These are phyloP conservation scores for Laothoe populi DNA, from an alignment of 2,888 invertebrate species.

Conservation along the genomic window DNA sequence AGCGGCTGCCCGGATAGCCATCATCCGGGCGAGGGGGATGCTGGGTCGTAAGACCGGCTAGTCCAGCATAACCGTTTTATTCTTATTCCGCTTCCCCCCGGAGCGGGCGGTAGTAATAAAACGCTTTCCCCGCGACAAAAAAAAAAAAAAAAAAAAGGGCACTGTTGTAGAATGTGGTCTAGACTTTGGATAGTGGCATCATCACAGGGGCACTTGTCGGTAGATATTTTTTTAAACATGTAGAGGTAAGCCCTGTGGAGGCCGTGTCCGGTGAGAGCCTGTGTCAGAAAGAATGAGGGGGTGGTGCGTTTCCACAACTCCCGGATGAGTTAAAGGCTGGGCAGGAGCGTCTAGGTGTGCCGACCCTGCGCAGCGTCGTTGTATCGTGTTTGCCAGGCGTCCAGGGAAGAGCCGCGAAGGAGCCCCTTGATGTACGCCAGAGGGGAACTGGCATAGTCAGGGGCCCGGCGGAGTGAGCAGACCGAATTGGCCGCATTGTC, in stretches of 20 bases:
- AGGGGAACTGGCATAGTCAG: background rate
- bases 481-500: background rate
- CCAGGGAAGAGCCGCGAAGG: background rate
- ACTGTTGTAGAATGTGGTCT: background rate
- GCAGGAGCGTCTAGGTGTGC: background rate
- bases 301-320: background rate
- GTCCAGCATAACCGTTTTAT: too few relatives aligned
- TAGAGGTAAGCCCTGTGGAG: slow-evolving; percentile 1
- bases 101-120: too few relatives aligned
- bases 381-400: background rate
- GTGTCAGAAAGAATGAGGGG: background rate
- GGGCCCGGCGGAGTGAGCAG: background rate
- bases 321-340: background rate
- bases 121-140: too few relatives aligned
- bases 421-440: background rate
- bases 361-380: background rate
- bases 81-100: too few relatives aligned
- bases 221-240: background rate
- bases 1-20: too few relatives aligned
- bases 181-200: background rate
- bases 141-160: too few relatives aligned
- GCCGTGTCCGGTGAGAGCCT: slow-evolving; percentile 23
- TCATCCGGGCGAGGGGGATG: too few relatives aligned
- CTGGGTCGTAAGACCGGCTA: too few relatives aligned
- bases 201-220: slow-evolving; percentile 14